Percentiles rank a stretch among this genome's conserved stretches.
These are phyloP conservation scores for Tyrannus savana DNA, from an alignment of 2,113 vertebrate genomes.

Conservation along the genomic window DNA sequence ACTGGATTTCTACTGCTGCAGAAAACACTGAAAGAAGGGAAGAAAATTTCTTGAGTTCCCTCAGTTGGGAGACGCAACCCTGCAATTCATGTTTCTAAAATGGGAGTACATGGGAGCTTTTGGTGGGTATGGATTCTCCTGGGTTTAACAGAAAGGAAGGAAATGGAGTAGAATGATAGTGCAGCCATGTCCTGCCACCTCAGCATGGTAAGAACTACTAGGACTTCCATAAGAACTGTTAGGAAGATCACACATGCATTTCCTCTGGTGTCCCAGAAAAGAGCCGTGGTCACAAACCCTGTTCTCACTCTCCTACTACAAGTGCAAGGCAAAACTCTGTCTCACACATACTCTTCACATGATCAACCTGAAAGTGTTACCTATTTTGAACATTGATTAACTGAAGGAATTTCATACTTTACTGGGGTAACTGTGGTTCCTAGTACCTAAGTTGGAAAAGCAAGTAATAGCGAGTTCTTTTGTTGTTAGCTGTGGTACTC, in stretches of 20 bases:
- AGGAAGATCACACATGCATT: neutral
- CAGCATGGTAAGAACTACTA: neutral
- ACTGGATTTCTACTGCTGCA: neutral
- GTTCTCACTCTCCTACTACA: neutral
- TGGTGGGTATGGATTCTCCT: neutral
- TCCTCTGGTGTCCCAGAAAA: neutral
- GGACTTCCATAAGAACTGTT: neutral
- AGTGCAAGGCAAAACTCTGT: neutral
- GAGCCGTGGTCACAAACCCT: neutral
- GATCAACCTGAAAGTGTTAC: neutral
- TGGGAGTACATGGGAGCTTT: neutral
- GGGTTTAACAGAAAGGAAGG: neutral
- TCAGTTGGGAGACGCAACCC: neutral
- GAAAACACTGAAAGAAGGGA: neutral
- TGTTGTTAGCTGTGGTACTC: conserved; percentile 6
- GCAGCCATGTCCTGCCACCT: neutral
- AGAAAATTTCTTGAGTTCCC: neutral
- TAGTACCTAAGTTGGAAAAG: neutral
- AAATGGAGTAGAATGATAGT: neutral
- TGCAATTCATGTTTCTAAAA: neutral
- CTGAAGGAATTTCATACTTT: neutral
- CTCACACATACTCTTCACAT: neutral
- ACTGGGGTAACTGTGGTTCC: neutral
- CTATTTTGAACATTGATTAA: neutral
- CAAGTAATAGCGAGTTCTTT: neutral